Percentiles rank a stretch among this genome's conserved stretches.
These are phyloP conservation scores for Eristalis pertinax DNA, from an alignment of 2,888 invertebrate species.

Conservation along the genomic window DNA sequence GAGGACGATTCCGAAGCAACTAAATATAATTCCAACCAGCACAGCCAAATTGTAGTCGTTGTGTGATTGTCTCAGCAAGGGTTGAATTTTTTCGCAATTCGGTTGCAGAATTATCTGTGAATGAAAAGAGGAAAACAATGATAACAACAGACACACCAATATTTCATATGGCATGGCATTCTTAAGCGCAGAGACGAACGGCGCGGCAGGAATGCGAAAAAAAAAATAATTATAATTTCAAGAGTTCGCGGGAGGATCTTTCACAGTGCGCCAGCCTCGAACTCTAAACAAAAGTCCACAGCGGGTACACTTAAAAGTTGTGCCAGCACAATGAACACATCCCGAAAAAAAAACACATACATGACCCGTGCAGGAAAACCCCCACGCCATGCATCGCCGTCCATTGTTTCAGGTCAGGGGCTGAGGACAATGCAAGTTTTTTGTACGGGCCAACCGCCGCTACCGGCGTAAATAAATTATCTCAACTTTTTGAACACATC, in stretches of 20 bases:
- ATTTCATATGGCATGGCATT: not conserved
- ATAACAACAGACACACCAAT: constrained; percentile 5
- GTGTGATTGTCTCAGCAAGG: constrained; percentile 83
- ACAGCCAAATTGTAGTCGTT: constrained; percentile 87
- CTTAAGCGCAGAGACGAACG: no score
- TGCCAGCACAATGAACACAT: not conserved
- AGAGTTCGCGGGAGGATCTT: not conserved
- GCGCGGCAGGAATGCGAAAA: not conserved
- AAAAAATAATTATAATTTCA: constrained; percentile 6
- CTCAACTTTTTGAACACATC: constrained; percentile 34
- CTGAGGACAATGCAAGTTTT: constrained; percentile 25
- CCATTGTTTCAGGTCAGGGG: constrained; percentile 1
- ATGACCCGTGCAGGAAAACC: not conserved
- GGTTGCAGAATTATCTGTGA: constrained; percentile 84
- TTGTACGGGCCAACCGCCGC: constrained; percentile 33
- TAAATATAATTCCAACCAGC: constrained; percentile 87
- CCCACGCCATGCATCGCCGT: not conserved
- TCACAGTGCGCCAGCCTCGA: not conserved
- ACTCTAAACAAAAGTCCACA: not conserved
- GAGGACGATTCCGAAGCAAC: constrained; percentile 86
- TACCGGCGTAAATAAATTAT: not conserved
- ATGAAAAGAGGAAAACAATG: constrained; percentile 28
- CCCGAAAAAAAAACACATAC: not conserved
- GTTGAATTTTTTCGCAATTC: constrained; percentile 86
- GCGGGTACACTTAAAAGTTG: not conserved